Percentiles rank a stretch among this genome's conserved stretches.
Conservation (phyloP, 2,888 invertebrate species). For the Heliothis peltigera region DNA sequence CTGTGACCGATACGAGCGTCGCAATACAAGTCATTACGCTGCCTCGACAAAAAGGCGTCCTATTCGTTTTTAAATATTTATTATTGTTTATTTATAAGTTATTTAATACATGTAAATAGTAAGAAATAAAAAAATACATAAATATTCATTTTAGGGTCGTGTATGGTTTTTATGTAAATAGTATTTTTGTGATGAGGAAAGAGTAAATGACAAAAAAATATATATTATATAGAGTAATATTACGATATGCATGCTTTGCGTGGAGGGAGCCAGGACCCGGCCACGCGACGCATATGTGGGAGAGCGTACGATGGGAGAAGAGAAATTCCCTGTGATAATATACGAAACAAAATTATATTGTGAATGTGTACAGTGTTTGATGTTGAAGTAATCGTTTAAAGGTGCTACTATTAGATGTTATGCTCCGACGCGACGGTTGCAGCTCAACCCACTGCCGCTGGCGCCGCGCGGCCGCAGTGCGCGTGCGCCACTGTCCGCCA, state of each 20-base stretch:
- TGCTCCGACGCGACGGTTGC: constrained; percentile 60
- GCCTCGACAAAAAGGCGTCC: constrained; percentile 71
- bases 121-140: constrained; percentile 80
- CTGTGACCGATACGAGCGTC: constrained; percentile 54
- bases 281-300: constrained; percentile 53
- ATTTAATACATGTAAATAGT: constrained; percentile 86
- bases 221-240: constrained; percentile 65
- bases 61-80: constrained; percentile 85
- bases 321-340: constrained; percentile 60
- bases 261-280: constrained; percentile 56
- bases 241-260: constrained; percentile 61
- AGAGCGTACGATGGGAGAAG: constrained; percentile 53
- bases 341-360: constrained; percentile 59
- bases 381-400: constrained; percentile 54
- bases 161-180: constrained; percentile 84
- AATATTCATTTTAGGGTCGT: constrained; percentile 82
- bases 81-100: constrained; percentile 88
- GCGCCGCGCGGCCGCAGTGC: neutral
- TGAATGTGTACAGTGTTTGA: constrained; percentile 51
- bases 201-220: constrained; percentile 86
- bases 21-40: constrained; percentile 59
- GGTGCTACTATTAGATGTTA: constrained; percentile 61
- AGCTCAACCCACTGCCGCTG: constrained; percentile 53
- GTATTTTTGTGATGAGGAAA: constrained; percentile 83
- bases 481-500: no score